Percentiles rank a stretch among this genome's conserved stretches.
Conservation (phyloP, 2,888 invertebrate species). For the Zaprionus lineosus region DNA sequence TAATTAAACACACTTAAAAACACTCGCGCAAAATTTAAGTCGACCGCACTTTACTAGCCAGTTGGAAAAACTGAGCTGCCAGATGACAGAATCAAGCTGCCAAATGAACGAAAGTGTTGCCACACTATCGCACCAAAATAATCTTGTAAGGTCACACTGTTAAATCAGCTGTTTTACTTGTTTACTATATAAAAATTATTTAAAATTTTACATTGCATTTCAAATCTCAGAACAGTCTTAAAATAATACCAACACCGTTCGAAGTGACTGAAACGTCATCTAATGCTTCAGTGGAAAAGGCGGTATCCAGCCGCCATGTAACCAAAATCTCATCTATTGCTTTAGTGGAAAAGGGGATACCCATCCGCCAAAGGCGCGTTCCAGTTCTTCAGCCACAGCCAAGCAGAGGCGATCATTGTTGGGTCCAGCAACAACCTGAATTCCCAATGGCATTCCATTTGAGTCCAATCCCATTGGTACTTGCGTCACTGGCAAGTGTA, state of each 20-base stretch:
- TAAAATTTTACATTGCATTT: neutral
- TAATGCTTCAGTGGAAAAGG: conserved; percentile 83
- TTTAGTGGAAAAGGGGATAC: conserved; percentile 85
- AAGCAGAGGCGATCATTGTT: conserved; percentile 93
- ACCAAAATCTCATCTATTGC: conserved; percentile 51
- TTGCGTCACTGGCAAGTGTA: conserved; percentile 90
- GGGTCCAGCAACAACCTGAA: conserved; percentile 92
- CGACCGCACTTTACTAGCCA: no score
- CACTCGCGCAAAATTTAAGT: no score
- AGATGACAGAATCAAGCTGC: neutral
- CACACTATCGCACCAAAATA: no score
- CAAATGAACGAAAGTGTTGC: no score
- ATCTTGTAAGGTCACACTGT: neutral
- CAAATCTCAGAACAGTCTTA: conserved; percentile 32
- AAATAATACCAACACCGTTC: conserved; percentile 18
- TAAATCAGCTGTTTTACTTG: neutral
- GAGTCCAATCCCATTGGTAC: conserved; percentile 92
- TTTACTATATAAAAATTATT: neutral
- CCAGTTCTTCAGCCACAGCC: conserved; percentile 94
- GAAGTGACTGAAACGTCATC: no score
- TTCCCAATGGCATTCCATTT: conserved; percentile 92
- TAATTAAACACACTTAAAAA: no score
- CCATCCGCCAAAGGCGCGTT: conserved; percentile 95
- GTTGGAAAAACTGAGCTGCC: neutral
- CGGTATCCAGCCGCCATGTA: conserved; percentile 94